phyloP scores from a whole-genome alignment of 2,113 vertebrate genomes.

The Platichthys stellatus region DNA sequence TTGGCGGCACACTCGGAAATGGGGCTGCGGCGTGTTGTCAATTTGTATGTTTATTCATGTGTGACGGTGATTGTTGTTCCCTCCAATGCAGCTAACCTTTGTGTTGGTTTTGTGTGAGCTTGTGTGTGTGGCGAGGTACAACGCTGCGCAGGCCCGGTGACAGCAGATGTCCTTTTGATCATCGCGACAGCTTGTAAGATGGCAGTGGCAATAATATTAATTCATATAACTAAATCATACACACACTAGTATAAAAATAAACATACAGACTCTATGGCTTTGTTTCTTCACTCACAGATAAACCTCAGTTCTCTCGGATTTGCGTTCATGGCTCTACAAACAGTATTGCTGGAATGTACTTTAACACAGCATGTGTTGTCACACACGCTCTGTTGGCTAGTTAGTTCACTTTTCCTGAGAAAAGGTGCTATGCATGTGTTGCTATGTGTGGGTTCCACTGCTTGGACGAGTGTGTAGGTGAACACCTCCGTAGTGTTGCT shows the following conservation, averaged over 20 bases:
- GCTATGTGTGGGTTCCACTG: conserved; percentile 5
- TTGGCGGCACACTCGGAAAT: conserved; percentile 5
- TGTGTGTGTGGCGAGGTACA: conserved; percentile 30
- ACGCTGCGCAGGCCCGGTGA: conserved; percentile 41
- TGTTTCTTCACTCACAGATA: conserved; percentile 49
- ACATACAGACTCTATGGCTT: conserved; percentile 66
- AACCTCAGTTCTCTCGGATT: conserved; percentile 44
- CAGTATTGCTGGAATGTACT: conserved; percentile 70
- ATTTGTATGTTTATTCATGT: conserved; percentile 16
- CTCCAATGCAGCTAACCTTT: conserved; percentile 10
- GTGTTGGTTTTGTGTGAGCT: conserved; percentile 16
- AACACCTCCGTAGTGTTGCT: conserved; percentile 23
- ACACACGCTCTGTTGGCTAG: conserved; percentile 27
- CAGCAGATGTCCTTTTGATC: conserved; percentile 65
- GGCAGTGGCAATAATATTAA: conserved; percentile 58
- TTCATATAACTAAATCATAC: conserved; percentile 51
- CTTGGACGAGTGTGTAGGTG: conserved; percentile 25
- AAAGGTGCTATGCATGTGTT: conserved; percentile 47
- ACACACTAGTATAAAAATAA: conserved; percentile 58
- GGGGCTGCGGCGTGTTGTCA: conserved; percentile 3
- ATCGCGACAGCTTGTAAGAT: conserved; percentile 53
- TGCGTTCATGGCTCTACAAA: conserved; percentile 50
- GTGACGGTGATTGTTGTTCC: conserved; percentile 15
- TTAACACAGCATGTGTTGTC: conserved; percentile 22
- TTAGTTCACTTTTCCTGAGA: conserved; percentile 72